Evolutionary conservation across 1,140 invertebrate genomes (phyloP).

Genomic region (Drosophila littoralis): DNA sequence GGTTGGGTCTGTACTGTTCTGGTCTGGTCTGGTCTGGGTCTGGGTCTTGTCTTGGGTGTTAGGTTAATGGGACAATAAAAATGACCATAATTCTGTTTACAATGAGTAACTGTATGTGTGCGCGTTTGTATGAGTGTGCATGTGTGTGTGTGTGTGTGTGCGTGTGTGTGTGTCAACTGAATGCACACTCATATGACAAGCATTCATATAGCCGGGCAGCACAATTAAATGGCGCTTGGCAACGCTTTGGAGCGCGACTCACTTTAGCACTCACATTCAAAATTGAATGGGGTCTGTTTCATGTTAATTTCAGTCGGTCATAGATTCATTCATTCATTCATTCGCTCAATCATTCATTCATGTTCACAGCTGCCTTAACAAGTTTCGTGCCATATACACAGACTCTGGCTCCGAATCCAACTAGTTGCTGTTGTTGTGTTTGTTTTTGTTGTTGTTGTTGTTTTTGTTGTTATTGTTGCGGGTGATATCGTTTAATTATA

Average conservation of each 20-base stretch:
- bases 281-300: slow-evolving; percentile 28
- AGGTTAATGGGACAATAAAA: slow-evolving; percentile 81
- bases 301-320: slow-evolving; percentile 35
- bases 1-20: slow-evolving; percentile 1
- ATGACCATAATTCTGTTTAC: slow-evolving; percentile 35
- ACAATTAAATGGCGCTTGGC: slow-evolving; percentile 44
- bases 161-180: slow-evolving; percentile 4
- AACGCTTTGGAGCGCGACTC: slow-evolving; percentile 27
- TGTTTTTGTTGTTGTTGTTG: slow-evolving; percentile 12
- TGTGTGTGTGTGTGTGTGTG: too few species aligned
- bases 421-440: slow-evolving; percentile 24
- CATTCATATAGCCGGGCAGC: background rate
- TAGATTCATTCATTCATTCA: slow-evolving; percentile 38
- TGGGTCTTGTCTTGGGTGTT: slow-evolving; percentile 61
- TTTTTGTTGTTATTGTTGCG: slow-evolving; percentile 43
- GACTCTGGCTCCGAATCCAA: slow-evolving; percentile 8
- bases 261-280: slow-evolving; percentile 3
- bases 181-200: slow-evolving; percentile 14
- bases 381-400: slow-evolving; percentile 59
- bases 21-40: background rate
- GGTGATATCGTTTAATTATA: slow-evolving; percentile 63
- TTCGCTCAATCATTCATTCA: slow-evolving; percentile 52
- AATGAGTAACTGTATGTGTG: slow-evolving; percentile 21
- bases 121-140: slow-evolving; percentile 3
- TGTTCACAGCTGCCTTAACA: slow-evolving; percentile 53